Percentiles rank a stretch among this genome's conserved stretches.
Conservation (phyloP, 2,113 vertebrate species). For the Gnathochromis pfefferi region DNA sequence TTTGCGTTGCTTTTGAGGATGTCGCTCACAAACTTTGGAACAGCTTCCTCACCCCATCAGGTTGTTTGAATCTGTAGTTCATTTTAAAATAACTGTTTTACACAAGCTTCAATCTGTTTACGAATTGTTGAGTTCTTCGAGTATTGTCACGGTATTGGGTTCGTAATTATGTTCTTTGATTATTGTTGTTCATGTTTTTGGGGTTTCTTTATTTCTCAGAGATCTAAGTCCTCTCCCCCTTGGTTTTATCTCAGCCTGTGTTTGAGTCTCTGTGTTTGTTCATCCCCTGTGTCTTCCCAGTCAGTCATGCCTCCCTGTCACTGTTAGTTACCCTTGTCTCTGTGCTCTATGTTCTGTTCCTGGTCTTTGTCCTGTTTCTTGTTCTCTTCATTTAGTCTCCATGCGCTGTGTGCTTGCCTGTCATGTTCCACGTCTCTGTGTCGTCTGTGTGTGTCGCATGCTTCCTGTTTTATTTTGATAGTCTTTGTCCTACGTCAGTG, state of each 20-base stretch:
- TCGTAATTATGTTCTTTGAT: neutral
- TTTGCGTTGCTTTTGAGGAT: neutral
- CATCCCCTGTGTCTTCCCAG: neutral
- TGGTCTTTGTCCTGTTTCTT: fast-evolving
- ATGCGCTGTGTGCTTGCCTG: neutral
- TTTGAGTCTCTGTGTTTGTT: neutral
- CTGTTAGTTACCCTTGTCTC: neutral
- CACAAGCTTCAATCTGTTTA: neutral
- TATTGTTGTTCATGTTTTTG: neutral
- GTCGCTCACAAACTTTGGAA: neutral
- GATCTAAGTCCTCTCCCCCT: neutral
- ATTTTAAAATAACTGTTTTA: neutral
- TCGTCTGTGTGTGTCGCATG: neutral
- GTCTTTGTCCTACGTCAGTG: neutral
- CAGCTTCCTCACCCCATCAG: neutral
- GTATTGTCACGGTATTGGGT: neutral
- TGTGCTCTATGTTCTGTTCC: neutral
- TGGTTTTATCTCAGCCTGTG: neutral
- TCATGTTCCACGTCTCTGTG: neutral
- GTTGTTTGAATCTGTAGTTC: neutral
- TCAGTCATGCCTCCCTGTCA: neutral
- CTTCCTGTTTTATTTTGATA: neutral
- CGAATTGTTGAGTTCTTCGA: neutral
- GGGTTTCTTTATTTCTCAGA: neutral
- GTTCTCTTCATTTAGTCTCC: neutral